phyloP scores from a whole-genome alignment of 2,113 vertebrate species.

The Muntiacus muntjak region DNA sequence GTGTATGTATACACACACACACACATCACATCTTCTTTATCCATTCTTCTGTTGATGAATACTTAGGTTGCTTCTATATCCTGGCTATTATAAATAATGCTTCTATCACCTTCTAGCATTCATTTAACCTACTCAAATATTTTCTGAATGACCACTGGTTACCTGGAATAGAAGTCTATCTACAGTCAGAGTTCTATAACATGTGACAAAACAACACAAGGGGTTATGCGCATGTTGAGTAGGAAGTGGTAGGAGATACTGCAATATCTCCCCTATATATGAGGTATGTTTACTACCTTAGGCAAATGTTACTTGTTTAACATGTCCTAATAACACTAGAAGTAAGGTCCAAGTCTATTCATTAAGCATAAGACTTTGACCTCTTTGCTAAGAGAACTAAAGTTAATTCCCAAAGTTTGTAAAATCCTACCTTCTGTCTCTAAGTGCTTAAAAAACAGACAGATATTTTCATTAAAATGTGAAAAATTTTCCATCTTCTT shows the following conservation, averaged over 20 bases:
- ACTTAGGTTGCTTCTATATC: background rate
- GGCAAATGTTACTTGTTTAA: background rate
- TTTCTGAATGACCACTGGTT: background rate
- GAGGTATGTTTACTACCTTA: background rate
- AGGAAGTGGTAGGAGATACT: background rate
- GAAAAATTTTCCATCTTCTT: background rate
- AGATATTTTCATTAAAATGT: conserved; percentile 8
- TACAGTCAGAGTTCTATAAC: background rate
- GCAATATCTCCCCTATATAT: background rate
- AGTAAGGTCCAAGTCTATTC: background rate
- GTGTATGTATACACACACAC: rapidly evolving
- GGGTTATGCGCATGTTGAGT: background rate
- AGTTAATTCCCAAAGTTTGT: background rate
- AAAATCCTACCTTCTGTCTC: background rate
- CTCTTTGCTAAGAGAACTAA: background rate
- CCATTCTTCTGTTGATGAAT: background rate
- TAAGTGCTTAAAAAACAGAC: background rate
- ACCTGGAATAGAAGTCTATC: background rate
- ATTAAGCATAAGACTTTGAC: background rate
- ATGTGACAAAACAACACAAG: background rate
- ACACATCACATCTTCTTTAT: background rate
- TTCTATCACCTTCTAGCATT: background rate
- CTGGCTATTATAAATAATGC: background rate
- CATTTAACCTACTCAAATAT: background rate
- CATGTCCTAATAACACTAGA: background rate